These are phyloP conservation scores for Geothlypis trichas DNA, from an alignment of 2,113 vertebrate genomes.

Conservation along the genomic window DNA sequence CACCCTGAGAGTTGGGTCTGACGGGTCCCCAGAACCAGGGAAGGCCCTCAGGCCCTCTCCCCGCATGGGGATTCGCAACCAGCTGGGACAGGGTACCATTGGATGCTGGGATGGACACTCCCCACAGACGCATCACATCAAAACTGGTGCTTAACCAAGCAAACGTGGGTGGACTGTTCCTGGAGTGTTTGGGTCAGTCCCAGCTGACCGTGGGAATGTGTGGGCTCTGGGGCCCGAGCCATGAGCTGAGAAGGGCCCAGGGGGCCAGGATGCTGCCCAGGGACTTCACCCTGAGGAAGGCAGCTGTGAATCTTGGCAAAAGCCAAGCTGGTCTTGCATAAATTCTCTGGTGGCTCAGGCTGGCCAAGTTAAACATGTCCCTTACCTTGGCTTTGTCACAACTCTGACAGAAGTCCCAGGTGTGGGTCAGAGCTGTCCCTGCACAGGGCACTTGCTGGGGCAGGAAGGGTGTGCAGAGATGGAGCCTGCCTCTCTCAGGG, in stretches of 20 bases:
- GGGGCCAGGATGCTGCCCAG: not conserved
- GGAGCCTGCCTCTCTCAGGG: not conserved
- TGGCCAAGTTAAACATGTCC: accelerated
- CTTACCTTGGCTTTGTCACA: not conserved
- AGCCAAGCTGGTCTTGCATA: not conserved
- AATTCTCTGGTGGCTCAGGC: not conserved
- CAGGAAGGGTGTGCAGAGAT: not conserved
- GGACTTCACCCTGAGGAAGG: not conserved
- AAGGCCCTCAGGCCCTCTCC: not conserved
- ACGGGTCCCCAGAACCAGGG: not conserved
- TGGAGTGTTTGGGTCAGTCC: not conserved
- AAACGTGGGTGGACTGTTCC: not conserved
- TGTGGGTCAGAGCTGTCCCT: not conserved
- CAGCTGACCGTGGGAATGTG: accelerated
- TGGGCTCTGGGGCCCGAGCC: accelerated
- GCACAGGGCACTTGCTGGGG: not conserved
- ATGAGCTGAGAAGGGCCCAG: too few species aligned
- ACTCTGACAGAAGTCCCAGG: not conserved
- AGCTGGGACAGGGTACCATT: accelerated
- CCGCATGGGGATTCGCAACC: too few species aligned
- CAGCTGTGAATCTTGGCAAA: not conserved
- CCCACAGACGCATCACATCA: too few species aligned
- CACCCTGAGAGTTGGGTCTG: not conserved
- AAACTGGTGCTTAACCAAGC: not conserved
- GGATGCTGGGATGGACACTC: accelerated